Evolutionary conservation across 2,888 invertebrate genomes (phyloP).

Genomic region (Pherbina coryleti): DNA sequence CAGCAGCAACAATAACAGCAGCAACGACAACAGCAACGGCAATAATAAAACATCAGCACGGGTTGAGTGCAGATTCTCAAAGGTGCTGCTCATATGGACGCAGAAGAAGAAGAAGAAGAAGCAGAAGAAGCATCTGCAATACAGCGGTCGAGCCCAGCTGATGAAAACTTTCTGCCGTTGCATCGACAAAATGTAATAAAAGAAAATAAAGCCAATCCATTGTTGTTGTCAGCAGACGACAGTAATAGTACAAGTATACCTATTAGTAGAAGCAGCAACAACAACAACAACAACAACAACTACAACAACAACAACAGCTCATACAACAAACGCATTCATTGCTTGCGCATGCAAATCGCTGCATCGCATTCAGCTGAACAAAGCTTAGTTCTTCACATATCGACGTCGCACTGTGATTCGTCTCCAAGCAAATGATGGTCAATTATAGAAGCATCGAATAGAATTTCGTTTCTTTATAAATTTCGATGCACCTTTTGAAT

Average conservation of each 20-base stretch:
- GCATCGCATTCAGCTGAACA: background rate
- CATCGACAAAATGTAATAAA: background rate
- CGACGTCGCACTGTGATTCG: no score
- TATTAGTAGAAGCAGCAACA: background rate
- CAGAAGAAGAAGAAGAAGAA: background rate
- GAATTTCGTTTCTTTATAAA: no score
- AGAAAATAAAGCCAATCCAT: background rate
- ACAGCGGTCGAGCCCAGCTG: background rate
- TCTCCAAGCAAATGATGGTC: no score
- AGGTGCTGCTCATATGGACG: background rate
- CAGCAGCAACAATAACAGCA: background rate
- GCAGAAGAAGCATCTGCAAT: background rate
- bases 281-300: background rate
- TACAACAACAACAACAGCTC: background rate
- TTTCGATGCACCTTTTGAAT: no score
- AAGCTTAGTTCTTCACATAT: background rate
- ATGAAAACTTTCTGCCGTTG: background rate
- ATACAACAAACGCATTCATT: background rate
- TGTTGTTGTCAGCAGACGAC: constrained; percentile 7
- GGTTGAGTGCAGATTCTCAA: background rate
- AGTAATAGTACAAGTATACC: background rate
- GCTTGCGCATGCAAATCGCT: background rate
- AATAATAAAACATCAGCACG: background rate
- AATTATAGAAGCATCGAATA: no score
- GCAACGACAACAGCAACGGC: constrained; percentile 2